phyloP scores from a whole-genome alignment of 2,888 invertebrate genomes.

The Villa cingulata region DNA sequence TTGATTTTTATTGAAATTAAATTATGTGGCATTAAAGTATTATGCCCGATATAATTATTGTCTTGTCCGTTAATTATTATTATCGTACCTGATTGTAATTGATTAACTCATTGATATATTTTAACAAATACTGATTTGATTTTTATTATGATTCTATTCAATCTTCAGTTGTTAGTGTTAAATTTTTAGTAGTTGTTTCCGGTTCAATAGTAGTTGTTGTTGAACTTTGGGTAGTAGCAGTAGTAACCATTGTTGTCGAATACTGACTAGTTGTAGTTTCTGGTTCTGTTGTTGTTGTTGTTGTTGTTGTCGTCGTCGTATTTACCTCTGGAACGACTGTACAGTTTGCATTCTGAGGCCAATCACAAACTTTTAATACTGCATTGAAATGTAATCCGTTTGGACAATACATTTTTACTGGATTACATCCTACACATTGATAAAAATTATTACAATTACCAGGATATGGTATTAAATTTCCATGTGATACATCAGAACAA shows the following conservation, averaged over 20 bases:
- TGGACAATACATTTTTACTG: slow-evolving; percentile 19
- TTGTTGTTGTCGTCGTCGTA: neutral
- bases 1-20: too few relatives aligned
- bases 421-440: slow-evolving; percentile 21
- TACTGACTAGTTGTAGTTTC: neutral
- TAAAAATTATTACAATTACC: slow-evolving; percentile 26
- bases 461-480: slow-evolving; percentile 20
- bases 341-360: slow-evolving; percentile 21
- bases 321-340: neutral
- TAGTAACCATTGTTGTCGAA: neutral
- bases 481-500: slow-evolving; percentile 11
- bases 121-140: too few relatives aligned
- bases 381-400: slow-evolving; percentile 19
- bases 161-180: neutral
- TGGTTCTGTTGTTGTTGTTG: neutral
- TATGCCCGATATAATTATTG: too few relatives aligned
- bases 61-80: too few relatives aligned
- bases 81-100: too few relatives aligned
- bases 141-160: too few relatives aligned
- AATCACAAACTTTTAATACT: slow-evolving; percentile 18
- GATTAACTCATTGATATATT: too few relatives aligned
- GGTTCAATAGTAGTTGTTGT: neutral
- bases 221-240: neutral
- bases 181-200: neutral
- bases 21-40: too few relatives aligned